Conservation (phyloP, 1,140 invertebrate species). For the Palaemon carinicauda region DNA sequence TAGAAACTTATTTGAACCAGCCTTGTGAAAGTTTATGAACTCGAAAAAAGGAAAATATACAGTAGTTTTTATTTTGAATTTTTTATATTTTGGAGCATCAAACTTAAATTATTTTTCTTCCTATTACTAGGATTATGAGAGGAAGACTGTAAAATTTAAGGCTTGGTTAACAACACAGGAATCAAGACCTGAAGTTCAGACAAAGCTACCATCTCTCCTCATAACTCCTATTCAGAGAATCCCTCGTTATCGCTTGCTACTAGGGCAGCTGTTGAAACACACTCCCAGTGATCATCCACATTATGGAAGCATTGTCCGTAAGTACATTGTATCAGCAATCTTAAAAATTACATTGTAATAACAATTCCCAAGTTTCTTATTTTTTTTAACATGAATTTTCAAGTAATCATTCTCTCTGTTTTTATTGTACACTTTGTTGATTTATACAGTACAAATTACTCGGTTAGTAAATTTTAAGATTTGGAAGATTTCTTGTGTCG, state of each 20-base stretch:
- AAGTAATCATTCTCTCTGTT: too few species aligned
- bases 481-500: too few species aligned
- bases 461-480: too few species aligned
- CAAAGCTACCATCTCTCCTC: slow-evolving; percentile 75
- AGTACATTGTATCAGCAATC: background rate
- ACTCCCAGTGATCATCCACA: slow-evolving; percentile 72
- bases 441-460: too few species aligned
- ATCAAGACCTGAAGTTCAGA: slow-evolving; percentile 74
- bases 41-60: background rate
- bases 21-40: too few species aligned
- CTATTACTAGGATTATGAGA: slow-evolving; percentile 69
- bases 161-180: slow-evolving; percentile 72
- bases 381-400: too few species aligned
- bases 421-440: too few species aligned
- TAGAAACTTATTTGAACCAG: too few species aligned
- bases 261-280: slow-evolving; percentile 74
- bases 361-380: too few species aligned
- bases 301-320: slow-evolving; percentile 64
- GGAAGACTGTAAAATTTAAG: slow-evolving; percentile 70
- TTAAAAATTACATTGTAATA: too few species aligned
- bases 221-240: slow-evolving; percentile 81
- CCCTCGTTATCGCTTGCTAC: slow-evolving; percentile 77
- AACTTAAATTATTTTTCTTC: background rate
- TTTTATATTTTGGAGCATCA: background rate
- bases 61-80: background rate